Evolutionary conservation across 2,113 vertebrate species (phyloP).

Genomic region (Pelusios castaneus): DNA sequence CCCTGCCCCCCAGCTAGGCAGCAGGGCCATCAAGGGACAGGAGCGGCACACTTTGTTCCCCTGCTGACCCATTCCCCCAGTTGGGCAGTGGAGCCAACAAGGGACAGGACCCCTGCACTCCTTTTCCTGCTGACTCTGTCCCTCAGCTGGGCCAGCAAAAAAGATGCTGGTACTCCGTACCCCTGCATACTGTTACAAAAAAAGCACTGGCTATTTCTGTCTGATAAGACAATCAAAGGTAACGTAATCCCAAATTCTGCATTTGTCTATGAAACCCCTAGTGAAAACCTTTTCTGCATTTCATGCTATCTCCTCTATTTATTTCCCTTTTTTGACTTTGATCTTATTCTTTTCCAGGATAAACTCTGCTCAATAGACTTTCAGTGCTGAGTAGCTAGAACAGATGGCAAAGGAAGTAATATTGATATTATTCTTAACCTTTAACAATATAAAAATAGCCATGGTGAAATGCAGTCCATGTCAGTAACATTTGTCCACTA

Average conservation of each 20-base stretch:
- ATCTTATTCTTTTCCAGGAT: background rate
- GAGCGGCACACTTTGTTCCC: too few species aligned
- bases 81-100: too few species aligned
- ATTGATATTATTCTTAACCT: background rate
- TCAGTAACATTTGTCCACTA: background rate
- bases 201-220: background rate
- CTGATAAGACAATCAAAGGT: background rate
- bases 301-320: background rate
- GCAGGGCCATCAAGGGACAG: too few species aligned
- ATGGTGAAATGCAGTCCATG: rapidly evolving
- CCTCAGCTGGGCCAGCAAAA: too few species aligned
- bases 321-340: background rate
- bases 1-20: too few species aligned
- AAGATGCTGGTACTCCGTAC: too few species aligned
- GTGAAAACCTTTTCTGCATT: background rate
- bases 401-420: constrained; percentile 18
- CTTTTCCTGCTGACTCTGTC: too few species aligned
- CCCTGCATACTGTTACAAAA: too few species aligned
- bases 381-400: background rate
- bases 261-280: background rate
- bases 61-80: too few species aligned
- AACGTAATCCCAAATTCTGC: background rate
- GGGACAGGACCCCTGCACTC: too few species aligned
- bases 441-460: background rate
- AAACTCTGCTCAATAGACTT: background rate